Base-by-base conservation (phyloP, 1,140 invertebrate genomes). In the Drosophila malerkotliana region DNA sequence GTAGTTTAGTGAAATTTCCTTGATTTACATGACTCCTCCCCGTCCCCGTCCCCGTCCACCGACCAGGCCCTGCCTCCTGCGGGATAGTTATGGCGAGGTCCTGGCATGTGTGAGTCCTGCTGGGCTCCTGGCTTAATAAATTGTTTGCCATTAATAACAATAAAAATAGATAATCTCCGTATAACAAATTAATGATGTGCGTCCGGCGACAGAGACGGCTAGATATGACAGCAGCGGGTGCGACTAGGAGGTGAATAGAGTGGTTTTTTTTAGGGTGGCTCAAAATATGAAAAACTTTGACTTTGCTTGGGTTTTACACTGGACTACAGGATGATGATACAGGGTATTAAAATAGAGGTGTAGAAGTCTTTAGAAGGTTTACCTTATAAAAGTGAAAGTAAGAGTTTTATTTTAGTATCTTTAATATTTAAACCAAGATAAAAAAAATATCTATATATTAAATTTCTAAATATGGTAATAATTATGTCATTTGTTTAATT, bases 131-230 rank as follows among this genome's bases (percentile, higher is more conserved):
- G 74, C 81, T 80, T 91, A 90, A 91, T 91, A 91, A 91, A 91
- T 91, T 89, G 89, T 91, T 89, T 77, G 73, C 81, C 84, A 89
- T 91, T 91, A 91, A 91, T 90, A 89, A 91, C 89, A 91, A 91
- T 89, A 91, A 91, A 91, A 91, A 89, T 90, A 91, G 81, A 91
- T 91, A 91, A 91, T 91, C 89, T 90, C 72, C 89, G 89, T 90
- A 83, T 89, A 91, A 91, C 89, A 91, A 91, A 89, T 91, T 91
- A 90, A 91, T 91, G 89, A 90, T 83, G 79, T 82, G 76, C 79
- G 26, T 57, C 72, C 55, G 60, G 47, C 18, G 47, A 76, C 24
- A 55, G 49, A 55, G 66, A 64, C 4, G 18, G 39, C 21, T 26
- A 37, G 45, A 77, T 60, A 18, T 18, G 45, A 58, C 21, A 45